A percentile compares a stretch with the other conserved stretches of the same genome.
phyloP scores from a whole-genome alignment of 92 coral and sea anemone genomes.

The Muricea muricata region DNA sequence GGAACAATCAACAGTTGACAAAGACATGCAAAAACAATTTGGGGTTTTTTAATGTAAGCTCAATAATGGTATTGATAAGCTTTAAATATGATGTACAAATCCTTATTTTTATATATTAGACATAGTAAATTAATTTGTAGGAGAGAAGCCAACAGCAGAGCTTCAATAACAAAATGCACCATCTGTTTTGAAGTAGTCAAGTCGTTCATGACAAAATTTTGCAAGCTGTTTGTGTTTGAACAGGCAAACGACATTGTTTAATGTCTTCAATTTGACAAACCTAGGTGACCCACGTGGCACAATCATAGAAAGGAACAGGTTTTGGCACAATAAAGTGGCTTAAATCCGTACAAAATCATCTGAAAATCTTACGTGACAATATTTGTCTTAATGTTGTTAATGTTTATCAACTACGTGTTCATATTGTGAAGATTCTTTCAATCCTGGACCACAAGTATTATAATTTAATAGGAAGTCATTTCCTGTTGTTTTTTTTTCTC shows the following conservation, averaged over 20 bases:
- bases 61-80: neutral
- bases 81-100: neutral
- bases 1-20: neutral
- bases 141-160: neutral
- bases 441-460: neutral
- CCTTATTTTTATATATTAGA: conserved; percentile 15
- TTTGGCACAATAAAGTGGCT: too few species aligned
- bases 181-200: neutral
- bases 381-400: too few species aligned
- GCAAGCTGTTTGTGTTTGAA: too few species aligned
- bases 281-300: too few species aligned
- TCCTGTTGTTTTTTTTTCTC: conserved; percentile 1
- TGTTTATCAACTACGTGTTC: too few species aligned
- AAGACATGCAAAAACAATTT: neutral
- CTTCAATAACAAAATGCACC: neutral
- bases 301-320: too few species aligned
- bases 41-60: conserved; percentile 1
- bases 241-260: too few species aligned
- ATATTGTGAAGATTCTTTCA: too few species aligned
- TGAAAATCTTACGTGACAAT: too few species aligned
- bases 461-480: neutral
- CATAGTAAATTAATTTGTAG: neutral
- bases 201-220: too few species aligned
- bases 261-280: too few species aligned
- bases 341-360: too few species aligned